Evolutionary conservation across 37 sponge, comb jelly and placozoan species (phyloP), one percentile per base, ranked within the genome.

Genomic region (Spongia lamella): DNA sequence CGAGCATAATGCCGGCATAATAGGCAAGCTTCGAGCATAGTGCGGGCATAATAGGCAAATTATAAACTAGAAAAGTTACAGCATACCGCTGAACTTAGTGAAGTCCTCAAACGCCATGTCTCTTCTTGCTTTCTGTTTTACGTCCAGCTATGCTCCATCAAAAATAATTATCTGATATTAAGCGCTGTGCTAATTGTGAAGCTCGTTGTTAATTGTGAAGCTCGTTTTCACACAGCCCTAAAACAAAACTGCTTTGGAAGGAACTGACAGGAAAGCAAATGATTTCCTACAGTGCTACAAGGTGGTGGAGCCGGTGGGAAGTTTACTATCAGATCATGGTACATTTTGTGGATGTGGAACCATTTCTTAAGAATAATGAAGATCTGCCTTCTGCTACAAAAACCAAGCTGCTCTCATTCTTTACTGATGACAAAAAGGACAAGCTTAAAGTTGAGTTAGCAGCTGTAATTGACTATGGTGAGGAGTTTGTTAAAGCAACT

Each of bases 241-340:
- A 24, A 26, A 22, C 61, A 38, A 16, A 61, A 20, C 61, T 74
- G 3, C 7, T 30, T 27, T 74, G 62, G 62, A 74, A 34, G 20
- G 22, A 7, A 5, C 33, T 38, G 5, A 57, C 75, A 38, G 43
- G 75, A 13, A 22, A 21, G 20, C 16, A 39, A 17, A 30, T 60
- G 39, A 61, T 27, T 2, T 37, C 26, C 1, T 74, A 36, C n/a
- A 60, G 40, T 74, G 54, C 13, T 20, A 74, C 75, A 3, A 26
- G 62, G 35, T 74, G 75, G 75, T 68, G 68, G 68, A 64, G 70
- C 36, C 40, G 70, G 21, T 68, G 70, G 70, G 70, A 68, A 22
- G 72, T 71, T 20, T 54, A 15, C 9, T 14, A 71, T 29, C 56
- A 71, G 36, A 19, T 71, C 2, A 3, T 71, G 2, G 7, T 26